Evolutionary conservation across 2,888 invertebrate genomes (phyloP), one percentile per base, ranked within the genome.

Genomic region (Actias luna): DNA sequence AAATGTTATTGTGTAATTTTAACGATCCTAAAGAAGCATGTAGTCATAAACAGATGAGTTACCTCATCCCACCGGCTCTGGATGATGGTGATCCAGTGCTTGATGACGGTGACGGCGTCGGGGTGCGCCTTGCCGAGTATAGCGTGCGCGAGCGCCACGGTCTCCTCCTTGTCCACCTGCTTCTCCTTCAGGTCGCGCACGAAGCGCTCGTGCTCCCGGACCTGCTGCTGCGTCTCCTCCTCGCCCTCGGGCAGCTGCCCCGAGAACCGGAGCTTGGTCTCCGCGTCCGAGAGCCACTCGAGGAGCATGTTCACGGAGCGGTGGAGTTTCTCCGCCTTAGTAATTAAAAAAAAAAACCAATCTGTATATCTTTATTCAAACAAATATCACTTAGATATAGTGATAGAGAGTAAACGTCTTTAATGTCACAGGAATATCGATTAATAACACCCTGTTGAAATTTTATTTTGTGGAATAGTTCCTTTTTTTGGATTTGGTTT

Each of bases 71-170:
- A 99, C 69, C 99, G 94, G 27, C 98, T 96, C 81, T 99, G 97
- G 66, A 99, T 97, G 68, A 99, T 98, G 36, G 98, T 98, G 70
- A 99, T 97, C 99, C 99, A 99, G 90, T 99, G 99, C 83, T 98
- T 98, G 82, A 99, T 97, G n/a, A 99, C 98, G 22, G 97, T 95
- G n/a, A 98, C 96, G 0, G 98, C 99, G 81, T 99, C 98, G 0
- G 99, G 99, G 90, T 99, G 99, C n/a, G 98, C 97, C 82, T 97
- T 97, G 70, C 95, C 94, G 63, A 99, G 94, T 72, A 99, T 98
- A 42, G 95, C 94, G 79, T 97, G 97, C 0, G 99, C 99, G 62
- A 99, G 94, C 31, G 95, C 94, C 64, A 99, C 94, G 0, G 98
- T 98, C 67, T 95, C 94, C 77, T 97, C 96, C 88, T 99, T 98